phyloP scores from a whole-genome alignment of 1,140 invertebrate species.

The Ips nitidus region DNA sequence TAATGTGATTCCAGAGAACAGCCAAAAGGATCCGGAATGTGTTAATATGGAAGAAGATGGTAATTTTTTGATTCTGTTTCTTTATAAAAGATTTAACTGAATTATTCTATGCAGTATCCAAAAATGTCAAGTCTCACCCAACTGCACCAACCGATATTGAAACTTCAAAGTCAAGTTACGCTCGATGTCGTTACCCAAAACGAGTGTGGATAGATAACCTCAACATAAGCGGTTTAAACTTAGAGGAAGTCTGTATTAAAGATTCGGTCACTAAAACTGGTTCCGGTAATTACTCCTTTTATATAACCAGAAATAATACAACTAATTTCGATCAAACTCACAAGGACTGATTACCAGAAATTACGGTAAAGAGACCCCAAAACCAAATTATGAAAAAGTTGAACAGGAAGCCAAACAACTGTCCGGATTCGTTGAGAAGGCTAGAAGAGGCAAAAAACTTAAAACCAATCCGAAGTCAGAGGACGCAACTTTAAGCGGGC shows the following conservation, averaged over 20 bases:
- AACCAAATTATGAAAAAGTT: not conserved
- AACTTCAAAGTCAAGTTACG: too few species aligned
- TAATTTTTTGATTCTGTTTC: too few species aligned
- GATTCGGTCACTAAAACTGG: not conserved
- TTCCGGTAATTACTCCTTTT: conserved; percentile 2
- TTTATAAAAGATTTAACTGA: too few species aligned
- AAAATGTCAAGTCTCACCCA: too few species aligned
- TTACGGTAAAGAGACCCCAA: not conserved
- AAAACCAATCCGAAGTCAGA: not conserved
- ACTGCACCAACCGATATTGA: too few species aligned
- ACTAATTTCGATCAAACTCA: too few species aligned
- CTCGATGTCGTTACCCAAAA: conserved; percentile 1
- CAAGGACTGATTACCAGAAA: not conserved
- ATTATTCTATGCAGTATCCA: too few species aligned
- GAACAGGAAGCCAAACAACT: not conserved
- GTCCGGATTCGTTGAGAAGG: not conserved
- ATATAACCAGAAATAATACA: too few species aligned
- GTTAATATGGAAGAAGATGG: too few species aligned
- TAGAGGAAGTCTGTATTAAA: conserved; percentile 6
- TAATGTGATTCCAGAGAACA: too few species aligned
- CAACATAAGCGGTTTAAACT: not conserved
- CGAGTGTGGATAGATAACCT: not conserved
- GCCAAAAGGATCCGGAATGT: too few species aligned
- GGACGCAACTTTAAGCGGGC: not conserved
- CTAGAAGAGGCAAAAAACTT: too few species aligned